These are phyloP conservation scores for Zaprionus tsacasi DNA, from an alignment of 1,140 invertebrate species.

Conservation along the genomic window DNA sequence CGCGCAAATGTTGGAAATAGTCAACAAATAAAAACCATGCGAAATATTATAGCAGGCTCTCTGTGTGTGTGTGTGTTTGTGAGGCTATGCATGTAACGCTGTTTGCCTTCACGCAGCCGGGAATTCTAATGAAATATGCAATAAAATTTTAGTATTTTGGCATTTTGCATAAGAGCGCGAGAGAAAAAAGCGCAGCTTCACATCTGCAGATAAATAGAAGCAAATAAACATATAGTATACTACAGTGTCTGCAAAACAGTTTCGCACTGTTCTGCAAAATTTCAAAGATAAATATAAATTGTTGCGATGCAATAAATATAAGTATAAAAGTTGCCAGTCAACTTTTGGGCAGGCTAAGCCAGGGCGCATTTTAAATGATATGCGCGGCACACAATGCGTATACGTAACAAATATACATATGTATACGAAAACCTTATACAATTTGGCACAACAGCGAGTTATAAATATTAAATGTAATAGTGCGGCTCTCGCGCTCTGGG, in stretches of 20 bases:
- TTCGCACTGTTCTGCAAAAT: slow-evolving; percentile 7
- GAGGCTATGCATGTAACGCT: slow-evolving; percentile 13
- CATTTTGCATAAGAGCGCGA: slow-evolving; percentile 61
- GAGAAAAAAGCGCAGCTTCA: slow-evolving; percentile 60
- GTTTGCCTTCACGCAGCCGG: slow-evolving; percentile 65
- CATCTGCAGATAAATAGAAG: slow-evolving; percentile 10
- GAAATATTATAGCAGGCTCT: slow-evolving; percentile 48
- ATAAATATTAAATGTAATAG: slow-evolving; percentile 30
- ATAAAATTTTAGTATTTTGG: slow-evolving; percentile 77
- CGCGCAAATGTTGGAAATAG: slow-evolving; percentile 68
- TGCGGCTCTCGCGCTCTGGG: not conserved
- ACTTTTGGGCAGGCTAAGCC: slow-evolving; percentile 2
- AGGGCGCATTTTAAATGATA: slow-evolving; percentile 4
- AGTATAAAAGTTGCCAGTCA: not conserved
- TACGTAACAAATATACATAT: not conserved
- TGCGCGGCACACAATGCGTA: not conserved
- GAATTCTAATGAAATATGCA: slow-evolving; percentile 81
- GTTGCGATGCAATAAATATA: slow-evolving; percentile 9
- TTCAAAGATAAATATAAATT: slow-evolving; percentile 15
- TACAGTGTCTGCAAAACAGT: slow-evolving; percentile 1
- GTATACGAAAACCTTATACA: not conserved
- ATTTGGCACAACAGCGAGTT: not conserved
- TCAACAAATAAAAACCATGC: slow-evolving; percentile 67
- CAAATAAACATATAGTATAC: slow-evolving; percentile 46
- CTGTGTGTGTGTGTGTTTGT: slow-evolving; percentile 24